These are phyloP conservation scores for Syrrhaptes paradoxus DNA, from an alignment of 2,113 vertebrate genomes.

Conservation along the genomic window DNA sequence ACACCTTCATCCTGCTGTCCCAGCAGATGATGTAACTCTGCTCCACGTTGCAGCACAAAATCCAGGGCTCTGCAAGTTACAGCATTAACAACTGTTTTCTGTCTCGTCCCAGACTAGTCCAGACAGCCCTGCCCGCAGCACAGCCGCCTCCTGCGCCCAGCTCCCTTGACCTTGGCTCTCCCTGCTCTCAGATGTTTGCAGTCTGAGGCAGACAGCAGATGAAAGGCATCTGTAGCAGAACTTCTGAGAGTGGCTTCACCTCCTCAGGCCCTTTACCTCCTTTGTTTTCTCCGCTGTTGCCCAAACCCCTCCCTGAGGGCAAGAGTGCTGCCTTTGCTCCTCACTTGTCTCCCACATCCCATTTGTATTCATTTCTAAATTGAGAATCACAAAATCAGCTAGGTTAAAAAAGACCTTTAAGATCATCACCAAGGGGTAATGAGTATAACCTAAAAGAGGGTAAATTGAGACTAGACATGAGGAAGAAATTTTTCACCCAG, in stretches of 20 bases:
- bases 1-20: not conserved
- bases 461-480: no score
- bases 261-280: not conserved
- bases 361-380: not conserved
- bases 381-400: not conserved
- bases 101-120: not conserved
- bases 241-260: not conserved
- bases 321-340: not conserved
- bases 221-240: not conserved
- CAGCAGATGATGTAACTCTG: slow-evolving; percentile 56
- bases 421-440: no score
- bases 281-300: not conserved
- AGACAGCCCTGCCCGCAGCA: not conserved
- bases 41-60: slow-evolving; percentile 68
- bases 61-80: not conserved
- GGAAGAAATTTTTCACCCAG: no score
- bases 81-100: not conserved
- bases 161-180: not conserved
- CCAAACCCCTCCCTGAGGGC: not conserved
- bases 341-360: not conserved
- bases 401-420: not conserved
- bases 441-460: no score
- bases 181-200: not conserved
- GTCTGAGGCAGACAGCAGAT: not conserved
- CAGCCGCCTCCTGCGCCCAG: not conserved